phyloP scores from a whole-genome alignment of 2,888 invertebrate species.

The Drosophila peninsularis region DNA sequence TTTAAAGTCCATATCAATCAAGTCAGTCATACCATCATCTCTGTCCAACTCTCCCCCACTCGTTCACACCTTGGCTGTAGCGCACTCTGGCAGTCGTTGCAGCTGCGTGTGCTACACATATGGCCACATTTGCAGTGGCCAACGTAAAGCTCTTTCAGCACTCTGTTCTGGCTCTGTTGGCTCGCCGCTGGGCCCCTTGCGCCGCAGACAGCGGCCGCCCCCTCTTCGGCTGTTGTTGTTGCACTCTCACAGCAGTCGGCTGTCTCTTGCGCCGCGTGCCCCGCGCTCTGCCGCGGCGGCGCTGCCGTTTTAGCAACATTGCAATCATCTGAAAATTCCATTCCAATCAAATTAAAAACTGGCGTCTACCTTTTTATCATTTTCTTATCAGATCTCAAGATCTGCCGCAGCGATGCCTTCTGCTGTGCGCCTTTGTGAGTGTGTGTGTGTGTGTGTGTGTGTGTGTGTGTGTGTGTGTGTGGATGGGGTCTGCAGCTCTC shows the following conservation, averaged over 20 bases:
- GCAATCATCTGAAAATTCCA: slow-evolving; percentile 82
- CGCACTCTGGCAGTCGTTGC: slow-evolving; percentile 15
- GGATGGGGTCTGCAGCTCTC: slow-evolving; percentile 54
- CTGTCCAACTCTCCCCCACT: too few species aligned
- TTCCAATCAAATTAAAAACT: slow-evolving; percentile 85
- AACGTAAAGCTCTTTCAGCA: slow-evolving; percentile 56
- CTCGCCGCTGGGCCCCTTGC: background rate
- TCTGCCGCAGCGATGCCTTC: slow-evolving; percentile 82
- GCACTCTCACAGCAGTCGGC: slow-evolving; percentile 61
- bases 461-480: slow-evolving; percentile 6
- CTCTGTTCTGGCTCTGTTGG: slow-evolving; percentile 27
- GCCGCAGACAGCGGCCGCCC: slow-evolving; percentile 27
- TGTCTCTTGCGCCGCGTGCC: slow-evolving; percentile 23
- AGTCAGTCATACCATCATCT: background rate
- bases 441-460: slow-evolving; percentile 18
- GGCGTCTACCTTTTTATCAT: slow-evolving; percentile 85
- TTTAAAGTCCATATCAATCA: too few species aligned
- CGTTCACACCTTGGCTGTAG: slow-evolving; percentile 8
- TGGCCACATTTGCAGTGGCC: slow-evolving; percentile 33
- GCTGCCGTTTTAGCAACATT: slow-evolving; percentile 79
- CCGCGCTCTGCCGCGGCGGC: slow-evolving; percentile 55
- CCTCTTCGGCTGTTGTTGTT: slow-evolving; percentile 18
- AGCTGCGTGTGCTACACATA: slow-evolving; percentile 25
- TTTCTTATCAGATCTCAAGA: slow-evolving; percentile 84
- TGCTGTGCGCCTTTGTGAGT: slow-evolving; percentile 60